A percentile compares a stretch with the other conserved stretches of the same genome.
Evolutionary conservation across 1,140 invertebrate species (phyloP).

Genomic region (Pristionchus pacificus): DNA sequence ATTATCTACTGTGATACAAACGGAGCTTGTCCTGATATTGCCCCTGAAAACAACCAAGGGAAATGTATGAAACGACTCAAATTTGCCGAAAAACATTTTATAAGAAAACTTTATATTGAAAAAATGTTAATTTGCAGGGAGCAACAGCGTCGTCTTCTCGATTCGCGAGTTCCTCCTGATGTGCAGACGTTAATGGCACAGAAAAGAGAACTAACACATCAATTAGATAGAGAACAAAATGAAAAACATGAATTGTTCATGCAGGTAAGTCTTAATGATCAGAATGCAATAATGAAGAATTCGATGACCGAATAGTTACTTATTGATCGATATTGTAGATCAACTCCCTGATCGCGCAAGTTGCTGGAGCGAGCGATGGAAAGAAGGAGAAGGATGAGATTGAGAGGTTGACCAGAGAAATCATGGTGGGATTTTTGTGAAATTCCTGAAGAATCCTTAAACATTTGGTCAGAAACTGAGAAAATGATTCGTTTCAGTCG

Average conservation of each 20-base stretch:
- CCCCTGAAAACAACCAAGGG: too few species aligned
- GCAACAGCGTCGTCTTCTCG: slow-evolving; percentile 28
- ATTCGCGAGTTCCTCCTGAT: slow-evolving; percentile 31
- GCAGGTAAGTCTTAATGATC: slow-evolving; percentile 22
- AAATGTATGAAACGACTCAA: too few species aligned
- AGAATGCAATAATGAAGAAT: background rate
- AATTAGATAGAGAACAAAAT: slow-evolving; percentile 38
- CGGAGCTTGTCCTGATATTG: too few species aligned
- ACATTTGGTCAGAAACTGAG: too few species aligned
- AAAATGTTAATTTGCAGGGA: too few species aligned
- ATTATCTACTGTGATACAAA: too few species aligned
- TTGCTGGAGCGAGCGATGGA: slow-evolving; percentile 24
- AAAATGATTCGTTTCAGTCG: too few species aligned
- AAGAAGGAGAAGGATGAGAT: slow-evolving; percentile 19
- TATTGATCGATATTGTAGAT: slow-evolving; percentile 17
- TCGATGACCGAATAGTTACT: slow-evolving; percentile 3
- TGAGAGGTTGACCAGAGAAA: background rate
- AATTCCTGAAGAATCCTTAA: too few species aligned
- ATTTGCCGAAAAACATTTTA: too few species aligned
- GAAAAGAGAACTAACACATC: slow-evolving; percentile 36
- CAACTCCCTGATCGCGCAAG: slow-evolving; percentile 30
- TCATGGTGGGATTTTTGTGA: slow-evolving; percentile 4
- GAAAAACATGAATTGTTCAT: slow-evolving; percentile 41
- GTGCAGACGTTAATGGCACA: slow-evolving; percentile 33
- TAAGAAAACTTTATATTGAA: too few species aligned